Evolutionary conservation across 1,140 invertebrate genomes (phyloP), one percentile per base, ranked within the genome.

Genomic region (silkworm (Bombyx mori)): DNA sequence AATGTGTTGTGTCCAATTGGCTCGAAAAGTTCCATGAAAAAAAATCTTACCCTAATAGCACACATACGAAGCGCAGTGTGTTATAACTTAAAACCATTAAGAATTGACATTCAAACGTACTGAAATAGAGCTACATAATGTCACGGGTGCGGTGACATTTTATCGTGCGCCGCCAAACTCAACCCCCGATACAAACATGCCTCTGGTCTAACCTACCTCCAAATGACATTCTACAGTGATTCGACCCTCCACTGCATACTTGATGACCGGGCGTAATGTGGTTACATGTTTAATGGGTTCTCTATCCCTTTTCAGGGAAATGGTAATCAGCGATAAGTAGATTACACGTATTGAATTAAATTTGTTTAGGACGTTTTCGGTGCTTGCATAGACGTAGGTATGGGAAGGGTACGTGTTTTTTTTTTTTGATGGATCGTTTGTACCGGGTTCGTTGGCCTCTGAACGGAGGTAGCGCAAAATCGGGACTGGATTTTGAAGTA

Each of bases 151-250:
- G n/a, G 52, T 54, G 52, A 54, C 52, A 54, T 54, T 47, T 54
- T 54, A 43, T 54, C 52, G 35, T 10, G 47, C 18, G 54, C 0
- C 22, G 46, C 7, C 46, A 6, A 35, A 35, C 35, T 53, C 42
- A 44, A 45, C 18, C 45, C 9, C 12, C 10, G 7, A 18, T 44
- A 54, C 7, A 44, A 54, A 54, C 53, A 42, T 45, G 10, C 53
- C 53, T 26, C 6, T 7, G 53, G 44, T 55, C 18, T 44, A 45
- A 47, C 10, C 9, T 44, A 35, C 54, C 44, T 35, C 47, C 18
- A 48, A 55, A 55, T 55, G 54, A 55, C 54, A 55, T 47, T 55
- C 44, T 47, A 35, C 26, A 47, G 54, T 47, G 44, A 55, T 55
- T 48, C 54, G n/a, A 47, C 12, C 54, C 54, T 50, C 43, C 44